Base-by-base conservation (phyloP, 2,888 invertebrate species). In the Drosophila demipolita region DNA sequence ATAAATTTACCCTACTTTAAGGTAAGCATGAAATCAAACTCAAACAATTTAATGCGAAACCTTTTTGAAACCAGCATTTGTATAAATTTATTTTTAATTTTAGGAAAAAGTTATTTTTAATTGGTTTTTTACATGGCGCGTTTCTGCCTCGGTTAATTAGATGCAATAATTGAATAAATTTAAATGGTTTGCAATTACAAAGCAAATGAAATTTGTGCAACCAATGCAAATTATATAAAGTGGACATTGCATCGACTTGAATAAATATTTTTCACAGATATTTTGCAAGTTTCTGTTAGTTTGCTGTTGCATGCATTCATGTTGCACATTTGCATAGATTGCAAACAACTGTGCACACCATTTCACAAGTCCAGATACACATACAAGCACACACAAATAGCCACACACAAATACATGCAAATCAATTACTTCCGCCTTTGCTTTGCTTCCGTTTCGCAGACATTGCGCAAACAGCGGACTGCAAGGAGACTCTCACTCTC, bases 391-490 rank as follows among this genome's bases (percentile, higher is more conserved):
- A 57, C 50, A 58, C 38, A 67, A 6, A 54, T 23, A 12, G 17
- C 45, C 36, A 66, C 29, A 66, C 59, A 64, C 32, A 15, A 63
- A 70, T 45, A 70, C 68, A 82, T 54, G 60, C 72, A 72, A 87
- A 78, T 82, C 79, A 87, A 84, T 84, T 82, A 76, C 89, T 78
- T 84, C 83, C 83, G 83, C 67, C 53, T 66, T 84, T 64, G 78
- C 62, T 84, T 89, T 84, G 84, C 72, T 81, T 89, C 87, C 83
- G 89, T 78, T 89, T 55, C 60, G 66, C 69, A 66, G 65, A 55
- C 68, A 71, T 70, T 75, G 80, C 54, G 26, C 66, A 82, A 70
- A 73, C 53, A 45, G 42, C 63, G 35, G 29, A 33, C 63, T 59
- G 53, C 49, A 76, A 79, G 66, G 57, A 66, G 61, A 72, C 29